A percentile compares a stretch with the other conserved stretches of the same genome.
phyloP scores from a whole-genome alignment of 2,113 vertebrate species.

The Chitala chitala region DNA sequence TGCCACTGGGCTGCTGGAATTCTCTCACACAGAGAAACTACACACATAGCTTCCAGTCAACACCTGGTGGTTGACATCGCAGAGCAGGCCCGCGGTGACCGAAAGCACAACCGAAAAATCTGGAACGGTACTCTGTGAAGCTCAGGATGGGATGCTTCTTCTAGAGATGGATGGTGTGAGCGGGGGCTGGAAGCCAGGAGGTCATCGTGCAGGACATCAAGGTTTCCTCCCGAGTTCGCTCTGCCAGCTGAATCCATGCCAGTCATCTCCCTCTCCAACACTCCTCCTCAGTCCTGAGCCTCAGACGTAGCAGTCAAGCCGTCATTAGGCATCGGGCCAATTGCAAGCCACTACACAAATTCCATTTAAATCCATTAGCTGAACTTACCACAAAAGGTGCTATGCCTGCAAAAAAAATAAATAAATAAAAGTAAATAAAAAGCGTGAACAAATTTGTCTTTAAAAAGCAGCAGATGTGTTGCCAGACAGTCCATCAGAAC shows the following conservation, averaged over 20 bases:
- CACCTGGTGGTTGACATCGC: too few relatives aligned
- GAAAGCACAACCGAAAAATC: too few relatives aligned
- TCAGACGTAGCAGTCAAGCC: not conserved
- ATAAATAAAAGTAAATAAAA: not conserved
- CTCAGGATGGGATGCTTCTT: too few relatives aligned
- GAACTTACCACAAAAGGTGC: not conserved
- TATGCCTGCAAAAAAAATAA: not conserved
- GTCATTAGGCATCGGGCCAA: constrained; percentile 3
- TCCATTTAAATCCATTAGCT: constrained; percentile 8
- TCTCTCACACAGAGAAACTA: not conserved
- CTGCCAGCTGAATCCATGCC: not conserved
- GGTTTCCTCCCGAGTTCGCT: not conserved
- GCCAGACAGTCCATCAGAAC: not conserved
- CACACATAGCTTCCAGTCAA: not conserved
- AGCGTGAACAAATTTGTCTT: not conserved
- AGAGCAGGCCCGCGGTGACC: too few relatives aligned
- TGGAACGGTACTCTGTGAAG: too few relatives aligned
- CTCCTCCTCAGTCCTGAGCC: not conserved
- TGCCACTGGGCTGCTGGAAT: too few relatives aligned
- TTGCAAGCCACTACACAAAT: not conserved
- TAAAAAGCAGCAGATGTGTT: not conserved
- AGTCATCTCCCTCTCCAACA: not conserved
- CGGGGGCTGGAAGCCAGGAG: too few relatives aligned
- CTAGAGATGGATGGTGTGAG: too few relatives aligned
- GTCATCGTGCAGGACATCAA: too few relatives aligned